Percentiles rank a stretch among this genome's conserved stretches.
phyloP scores from a whole-genome alignment of 2,888 invertebrate species.

The Pristionchus mayeri region DNA sequence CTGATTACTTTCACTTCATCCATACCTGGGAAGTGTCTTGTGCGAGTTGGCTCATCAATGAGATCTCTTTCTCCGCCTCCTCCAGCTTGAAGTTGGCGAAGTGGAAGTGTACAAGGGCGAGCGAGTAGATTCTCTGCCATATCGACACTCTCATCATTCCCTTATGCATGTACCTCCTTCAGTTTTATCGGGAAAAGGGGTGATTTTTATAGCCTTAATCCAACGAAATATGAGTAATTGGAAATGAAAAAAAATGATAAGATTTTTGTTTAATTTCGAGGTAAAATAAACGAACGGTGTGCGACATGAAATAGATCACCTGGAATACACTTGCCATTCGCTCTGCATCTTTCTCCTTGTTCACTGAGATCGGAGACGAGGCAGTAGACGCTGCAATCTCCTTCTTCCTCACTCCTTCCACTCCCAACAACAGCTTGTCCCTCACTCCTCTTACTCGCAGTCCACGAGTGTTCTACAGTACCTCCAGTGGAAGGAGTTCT shows the following conservation, averaged over 20 bases:
- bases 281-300: no score
- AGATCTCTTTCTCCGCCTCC: constrained; percentile 22
- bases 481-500: not conserved
- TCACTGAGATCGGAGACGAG: not conserved
- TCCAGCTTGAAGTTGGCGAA: constrained; percentile 1
- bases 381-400: not conserved
- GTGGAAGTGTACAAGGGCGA: constrained; percentile 11
- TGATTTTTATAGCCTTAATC: no score
- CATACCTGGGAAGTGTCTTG: not conserved
- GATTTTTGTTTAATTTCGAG: no score
- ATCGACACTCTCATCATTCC: no score
- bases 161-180: no score
- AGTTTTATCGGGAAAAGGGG: no score
- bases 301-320: no score
- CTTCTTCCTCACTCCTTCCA: not conserved
- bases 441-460: no score
- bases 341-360: constrained; percentile 3
- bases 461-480: not conserved
- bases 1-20: not conserved
- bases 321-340: not conserved
- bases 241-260: no score
- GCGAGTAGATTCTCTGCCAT: constrained; percentile 13
- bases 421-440: no score
- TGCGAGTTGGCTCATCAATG: not conserved
- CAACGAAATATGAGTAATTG: no score